Percentiles rank a stretch among this genome's conserved stretches.
phyloP scores from a whole-genome alignment of 2,888 invertebrate genomes.

The Cheilosia vernalis region DNA sequence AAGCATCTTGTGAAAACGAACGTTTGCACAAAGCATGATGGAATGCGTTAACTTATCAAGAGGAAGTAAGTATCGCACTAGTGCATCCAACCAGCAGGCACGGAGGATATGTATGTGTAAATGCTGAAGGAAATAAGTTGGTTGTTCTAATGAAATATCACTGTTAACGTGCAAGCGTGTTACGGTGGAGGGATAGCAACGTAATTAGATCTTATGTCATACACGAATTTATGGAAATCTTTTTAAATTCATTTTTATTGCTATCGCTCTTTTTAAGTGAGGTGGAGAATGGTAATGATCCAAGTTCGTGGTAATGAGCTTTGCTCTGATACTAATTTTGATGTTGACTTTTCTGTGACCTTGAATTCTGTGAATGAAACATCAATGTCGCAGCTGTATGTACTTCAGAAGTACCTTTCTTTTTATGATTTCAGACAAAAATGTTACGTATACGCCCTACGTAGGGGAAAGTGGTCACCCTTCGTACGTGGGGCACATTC shows the following conservation, averaged over 20 bases:
- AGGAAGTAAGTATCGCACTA: conserved; percentile 32
- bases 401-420: too few species aligned
- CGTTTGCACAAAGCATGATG: conserved; percentile 67
- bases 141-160: conserved; percentile 57
- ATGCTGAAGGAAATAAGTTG: conserved; percentile 4
- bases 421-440: conserved; percentile 5
- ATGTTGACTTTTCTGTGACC: background rate
- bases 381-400: background rate
- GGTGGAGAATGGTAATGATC: background rate
- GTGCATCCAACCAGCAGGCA: conserved; percentile 14
- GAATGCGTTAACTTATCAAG: conserved; percentile 71
- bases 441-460: conserved; percentile 55
- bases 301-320: background rate
- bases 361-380: background rate
- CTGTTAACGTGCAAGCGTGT: conserved; percentile 18
- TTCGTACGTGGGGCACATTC: too few species aligned
- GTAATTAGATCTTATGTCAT: conserved; percentile 8
- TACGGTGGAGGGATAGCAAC: conserved; percentile 2
- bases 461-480: too few species aligned
- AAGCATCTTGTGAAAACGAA: conserved; percentile 35
- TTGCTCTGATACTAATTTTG: background rate
- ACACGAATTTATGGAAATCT: conserved; percentile 35
- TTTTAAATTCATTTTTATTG: conserved; percentile 45
- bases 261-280: conserved; percentile 26
- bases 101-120: background rate